Conservation (phyloP, 2,113 vertebrate species). For the Sander lucioperca region DNA sequence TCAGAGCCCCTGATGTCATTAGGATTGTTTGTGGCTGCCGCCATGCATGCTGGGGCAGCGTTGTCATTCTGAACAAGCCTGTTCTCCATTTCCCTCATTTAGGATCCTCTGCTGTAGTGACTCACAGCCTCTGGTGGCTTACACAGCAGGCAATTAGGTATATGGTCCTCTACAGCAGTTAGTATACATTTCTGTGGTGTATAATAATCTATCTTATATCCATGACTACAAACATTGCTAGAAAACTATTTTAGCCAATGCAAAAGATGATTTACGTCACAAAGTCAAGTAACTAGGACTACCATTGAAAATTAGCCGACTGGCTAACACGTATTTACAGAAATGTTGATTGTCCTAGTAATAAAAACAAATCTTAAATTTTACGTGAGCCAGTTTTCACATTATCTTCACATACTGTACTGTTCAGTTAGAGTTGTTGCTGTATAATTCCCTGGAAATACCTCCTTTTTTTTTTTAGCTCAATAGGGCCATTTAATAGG, state of each 20-base stretch:
- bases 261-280: neutral
- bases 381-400: neutral
- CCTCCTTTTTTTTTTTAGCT: neutral
- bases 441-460: neutral
- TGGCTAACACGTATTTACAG: too few species aligned
- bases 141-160: slow-evolving; percentile 44
- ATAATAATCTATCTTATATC: slow-evolving; percentile 1
- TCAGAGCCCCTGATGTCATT: slow-evolving; percentile 69
- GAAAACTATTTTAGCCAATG: neutral
- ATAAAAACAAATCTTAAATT: too few species aligned
- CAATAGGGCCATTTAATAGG: neutral
- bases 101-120: slow-evolving; percentile 50
- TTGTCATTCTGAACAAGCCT: slow-evolving; percentile 61
- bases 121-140: slow-evolving; percentile 46
- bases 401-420: slow-evolving; percentile 2
- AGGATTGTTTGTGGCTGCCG: slow-evolving; percentile 73
- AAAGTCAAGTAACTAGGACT: neutral
- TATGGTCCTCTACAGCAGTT: slow-evolving; percentile 20
- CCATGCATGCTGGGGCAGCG: slow-evolving; percentile 68
- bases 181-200: slow-evolving; percentile 32
- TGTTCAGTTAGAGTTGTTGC: neutral
- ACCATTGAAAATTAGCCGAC: too few species aligned
- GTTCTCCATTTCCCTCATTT: slow-evolving; percentile 65
- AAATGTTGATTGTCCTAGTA: too few species aligned
- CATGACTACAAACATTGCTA: neutral